phyloP scores from a whole-genome alignment of 2,113 vertebrate genomes.

The Hypomesus transpacificus region DNA sequence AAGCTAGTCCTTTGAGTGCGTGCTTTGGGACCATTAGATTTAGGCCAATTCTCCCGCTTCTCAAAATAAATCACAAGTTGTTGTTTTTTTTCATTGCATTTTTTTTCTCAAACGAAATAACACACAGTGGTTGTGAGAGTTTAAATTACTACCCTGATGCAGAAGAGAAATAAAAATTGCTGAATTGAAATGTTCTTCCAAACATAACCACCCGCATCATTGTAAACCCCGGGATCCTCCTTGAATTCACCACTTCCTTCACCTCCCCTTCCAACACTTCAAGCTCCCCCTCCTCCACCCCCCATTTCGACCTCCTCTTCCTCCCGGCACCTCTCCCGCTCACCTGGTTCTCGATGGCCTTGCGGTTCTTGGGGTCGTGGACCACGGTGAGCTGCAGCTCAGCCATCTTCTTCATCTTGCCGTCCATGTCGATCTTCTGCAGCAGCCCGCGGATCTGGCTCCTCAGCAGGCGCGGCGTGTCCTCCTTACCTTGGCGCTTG shows the following conservation, averaged over 20 bases:
- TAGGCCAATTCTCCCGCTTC: constrained; percentile 56
- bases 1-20: constrained; percentile 49
- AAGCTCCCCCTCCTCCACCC: neutral
- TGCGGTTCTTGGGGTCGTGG: constrained; percentile 88
- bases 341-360: constrained; percentile 97
- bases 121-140: too few species aligned
- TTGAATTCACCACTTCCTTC: neutral
- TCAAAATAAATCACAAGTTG: constrained; percentile 36
- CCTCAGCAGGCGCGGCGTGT: constrained; percentile 84
- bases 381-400: constrained; percentile 91
- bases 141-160: too few species aligned
- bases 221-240: neutral
- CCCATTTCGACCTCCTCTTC: neutral
- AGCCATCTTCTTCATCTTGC: constrained; percentile 99
- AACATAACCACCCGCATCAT: neutral
- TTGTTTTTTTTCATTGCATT: too few species aligned
- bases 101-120: too few species aligned
- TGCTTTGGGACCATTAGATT: constrained; percentile 48
- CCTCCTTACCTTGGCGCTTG: constrained; percentile 92
- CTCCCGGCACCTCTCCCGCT: neutral
- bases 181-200: too few species aligned
- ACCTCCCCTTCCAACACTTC: neutral
- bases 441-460: constrained; percentile 85
- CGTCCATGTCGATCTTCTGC: constrained; percentile 98
- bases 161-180: too few species aligned